Conservation (phyloP, 37 sponge, comb jelly and placozoan genomes). For the Beroe forskalii region DNA sequence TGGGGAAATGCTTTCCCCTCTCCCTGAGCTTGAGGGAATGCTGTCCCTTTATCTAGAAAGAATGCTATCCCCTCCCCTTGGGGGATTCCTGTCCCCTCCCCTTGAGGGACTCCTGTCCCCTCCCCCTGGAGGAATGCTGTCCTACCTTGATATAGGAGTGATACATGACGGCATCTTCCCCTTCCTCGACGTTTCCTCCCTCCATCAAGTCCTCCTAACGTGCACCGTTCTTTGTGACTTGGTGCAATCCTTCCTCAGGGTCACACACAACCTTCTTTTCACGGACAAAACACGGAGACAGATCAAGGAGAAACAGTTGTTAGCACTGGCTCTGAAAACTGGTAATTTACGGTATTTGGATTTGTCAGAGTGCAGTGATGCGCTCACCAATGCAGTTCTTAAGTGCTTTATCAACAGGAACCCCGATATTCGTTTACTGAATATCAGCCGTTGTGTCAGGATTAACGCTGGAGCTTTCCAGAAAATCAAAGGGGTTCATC, state of each 20-base stretch:
- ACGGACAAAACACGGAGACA: background rate
- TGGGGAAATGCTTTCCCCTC: no score
- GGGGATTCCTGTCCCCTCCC: no score
- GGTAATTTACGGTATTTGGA: constrained; percentile 3
- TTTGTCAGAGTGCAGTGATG: background rate
- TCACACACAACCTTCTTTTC: background rate
- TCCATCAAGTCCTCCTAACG: constrained; percentile 23
- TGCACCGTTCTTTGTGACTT: background rate
- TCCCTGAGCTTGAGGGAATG: no score
- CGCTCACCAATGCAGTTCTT: background rate
- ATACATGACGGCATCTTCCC: constrained; percentile 23
- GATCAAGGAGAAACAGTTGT: constrained; percentile 26
- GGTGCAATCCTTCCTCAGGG: background rate
- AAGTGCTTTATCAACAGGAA: background rate
- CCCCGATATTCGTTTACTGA: background rate
- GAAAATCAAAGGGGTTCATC: background rate
- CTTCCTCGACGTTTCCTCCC: background rate
- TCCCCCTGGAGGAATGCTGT: no score
- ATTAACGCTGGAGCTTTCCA: background rate
- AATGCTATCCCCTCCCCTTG: no score
- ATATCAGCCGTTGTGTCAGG: constrained; percentile 1
- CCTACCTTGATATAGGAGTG: background rate
- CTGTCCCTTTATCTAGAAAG: no score
- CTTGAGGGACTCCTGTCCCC: no score
- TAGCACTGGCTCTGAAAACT: background rate